Conservation (phyloP, 2,797 vertebrate genomes). For the Channallabes apus region DNA sequence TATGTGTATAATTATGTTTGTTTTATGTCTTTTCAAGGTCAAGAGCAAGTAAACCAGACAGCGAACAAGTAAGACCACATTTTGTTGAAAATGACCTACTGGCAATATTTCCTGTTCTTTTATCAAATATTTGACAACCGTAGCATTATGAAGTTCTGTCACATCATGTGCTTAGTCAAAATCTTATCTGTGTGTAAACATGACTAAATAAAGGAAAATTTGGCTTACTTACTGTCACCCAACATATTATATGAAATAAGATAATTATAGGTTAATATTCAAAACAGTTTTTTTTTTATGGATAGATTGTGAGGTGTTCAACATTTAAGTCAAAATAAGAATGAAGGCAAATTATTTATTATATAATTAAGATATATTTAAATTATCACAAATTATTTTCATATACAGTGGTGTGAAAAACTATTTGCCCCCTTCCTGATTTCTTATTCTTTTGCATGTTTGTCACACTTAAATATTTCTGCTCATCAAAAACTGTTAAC, state of each 20-base stretch:
- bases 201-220: neutral
- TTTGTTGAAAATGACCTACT: neutral
- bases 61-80: slow-evolving; percentile 18
- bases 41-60: neutral
- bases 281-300: neutral
- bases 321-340: neutral
- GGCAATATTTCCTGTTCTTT: neutral
- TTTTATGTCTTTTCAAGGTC: neutral
- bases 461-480: too few species aligned
- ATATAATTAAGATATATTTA: too few species aligned
- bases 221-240: neutral
- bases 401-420: too few species aligned
- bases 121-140: neutral
- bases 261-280: neutral
- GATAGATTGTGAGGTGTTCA: neutral
- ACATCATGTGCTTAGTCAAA: neutral
- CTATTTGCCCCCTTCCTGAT: too few species aligned
- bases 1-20: neutral
- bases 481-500: too few species aligned
- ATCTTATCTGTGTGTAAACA: neutral
- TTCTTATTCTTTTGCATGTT: too few species aligned
- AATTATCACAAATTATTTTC: too few species aligned
- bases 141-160: neutral
- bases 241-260: neutral
- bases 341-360: too few species aligned